Base-by-base conservation (phyloP, 2,888 invertebrate genomes). In the Cataglyphis altisquamis region DNA sequence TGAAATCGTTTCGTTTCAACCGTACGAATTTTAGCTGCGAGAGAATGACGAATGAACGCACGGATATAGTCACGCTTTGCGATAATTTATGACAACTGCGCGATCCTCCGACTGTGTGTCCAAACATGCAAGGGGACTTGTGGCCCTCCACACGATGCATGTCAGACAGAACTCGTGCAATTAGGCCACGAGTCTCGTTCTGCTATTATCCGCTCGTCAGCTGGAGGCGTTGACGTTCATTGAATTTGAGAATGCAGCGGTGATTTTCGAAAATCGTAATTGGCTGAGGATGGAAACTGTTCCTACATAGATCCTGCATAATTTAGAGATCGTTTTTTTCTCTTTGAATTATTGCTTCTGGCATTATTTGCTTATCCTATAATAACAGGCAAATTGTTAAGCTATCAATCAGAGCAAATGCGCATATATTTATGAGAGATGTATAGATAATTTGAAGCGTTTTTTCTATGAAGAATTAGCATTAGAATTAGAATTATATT, bases 341-440 rank as follows among this genome's bases (percentile, higher is more conserved):
- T 52, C 8, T 82, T 72, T 25, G 64, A 55, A 18, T 73, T 87
- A 86, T 84, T 83, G 91, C 90, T 91, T 84, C 87, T 85, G 90
- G 90, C 89, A 87, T 88, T 94, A 91, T 94, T 94, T 93, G 91
- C 90, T 92, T 90, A 92, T 91, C 88, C 91, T 89, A 92, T 93
- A 93, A 94, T 92, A 90, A 90, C 86, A 18, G 83, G 89, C 86
- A 93, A 93, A 94, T 94, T 93, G 92, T 90, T 90, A 87, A 91
- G 75, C 89, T 92, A 91, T 91, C 92, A 91, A 90, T 93, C 89
- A 91, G 87, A 29, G 68, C 77, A 72, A n/a, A 72, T 62, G 48
- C 55, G 72, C 70, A 57, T 57, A 55, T 41, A 81, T 52, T 68
- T 80, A 15, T 60, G 21, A 66, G 64, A 68, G 67, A 62, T 60